phyloP scores from a whole-genome alignment of 2,113 vertebrate species.

The Ctenodactylus gundi region DNA sequence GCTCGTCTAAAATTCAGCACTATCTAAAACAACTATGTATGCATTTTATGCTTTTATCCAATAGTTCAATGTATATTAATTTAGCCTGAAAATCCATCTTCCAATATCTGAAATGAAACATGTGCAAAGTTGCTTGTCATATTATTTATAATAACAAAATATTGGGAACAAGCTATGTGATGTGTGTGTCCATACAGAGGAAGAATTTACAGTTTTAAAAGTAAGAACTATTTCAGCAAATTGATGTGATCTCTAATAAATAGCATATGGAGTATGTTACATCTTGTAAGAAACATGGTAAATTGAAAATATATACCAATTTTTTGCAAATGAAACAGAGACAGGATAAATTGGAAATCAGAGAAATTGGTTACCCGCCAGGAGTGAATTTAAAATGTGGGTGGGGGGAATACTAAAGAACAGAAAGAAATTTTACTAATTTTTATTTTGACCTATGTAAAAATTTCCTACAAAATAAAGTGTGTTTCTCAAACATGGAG shows the following conservation, averaged over 20 bases:
- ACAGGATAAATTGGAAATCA: neutral
- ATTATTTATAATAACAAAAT: conserved; percentile 35
- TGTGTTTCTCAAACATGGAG: neutral
- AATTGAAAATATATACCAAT: neutral
- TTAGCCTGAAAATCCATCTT: neutral
- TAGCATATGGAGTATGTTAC: neutral
- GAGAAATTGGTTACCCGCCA: neutral
- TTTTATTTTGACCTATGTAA: conserved; percentile 9
- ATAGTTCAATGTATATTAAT: neutral
- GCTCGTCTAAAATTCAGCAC: neutral
- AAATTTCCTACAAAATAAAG: neutral
- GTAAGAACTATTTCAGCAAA: neutral
- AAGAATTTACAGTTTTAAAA: neutral
- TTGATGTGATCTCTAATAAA: neutral
- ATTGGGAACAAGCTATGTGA: neutral
- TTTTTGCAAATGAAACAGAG: conserved; percentile 6
- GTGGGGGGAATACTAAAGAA: neutral
- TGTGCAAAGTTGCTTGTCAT: neutral
- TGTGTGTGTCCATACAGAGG: neutral
- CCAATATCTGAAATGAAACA: neutral
- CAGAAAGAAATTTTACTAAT: neutral
- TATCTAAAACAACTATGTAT: neutral
- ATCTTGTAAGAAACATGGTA: neutral
- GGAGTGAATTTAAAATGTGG: neutral
- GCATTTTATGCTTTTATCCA: neutral